Conservation (phyloP, 2,888 invertebrate genomes). For the Ceraclea dissimilis region DNA sequence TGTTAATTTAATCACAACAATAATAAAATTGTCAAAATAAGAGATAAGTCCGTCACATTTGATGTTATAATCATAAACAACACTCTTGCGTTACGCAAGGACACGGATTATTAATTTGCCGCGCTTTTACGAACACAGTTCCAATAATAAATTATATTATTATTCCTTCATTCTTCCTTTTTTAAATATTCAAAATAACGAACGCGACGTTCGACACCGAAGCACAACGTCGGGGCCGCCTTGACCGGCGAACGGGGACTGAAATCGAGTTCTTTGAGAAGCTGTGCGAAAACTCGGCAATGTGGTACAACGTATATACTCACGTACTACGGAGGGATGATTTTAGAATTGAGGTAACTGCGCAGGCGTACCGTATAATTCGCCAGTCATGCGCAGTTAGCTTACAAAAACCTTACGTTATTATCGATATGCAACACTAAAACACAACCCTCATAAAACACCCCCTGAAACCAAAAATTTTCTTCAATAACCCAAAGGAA, state of each 20-base stretch:
- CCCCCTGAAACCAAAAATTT: neutral
- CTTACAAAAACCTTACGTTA: conserved; percentile 11
- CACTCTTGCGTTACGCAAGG: no score
- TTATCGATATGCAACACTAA: neutral
- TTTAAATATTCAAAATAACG: neutral
- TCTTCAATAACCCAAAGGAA: no score
- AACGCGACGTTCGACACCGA: neutral
- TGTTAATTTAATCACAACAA: no score
- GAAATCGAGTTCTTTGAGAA: conserved; percentile 13
- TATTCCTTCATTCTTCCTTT: no score
- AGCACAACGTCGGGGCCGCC: conserved; percentile 15
- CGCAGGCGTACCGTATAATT: conserved; percentile 16
- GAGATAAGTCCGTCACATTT: no score
- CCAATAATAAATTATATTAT: no score
- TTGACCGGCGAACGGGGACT: conserved; percentile 24
- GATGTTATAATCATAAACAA: no score
- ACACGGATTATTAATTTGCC: no score
- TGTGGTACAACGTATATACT: conserved; percentile 12
- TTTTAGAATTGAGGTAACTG: conserved; percentile 20
- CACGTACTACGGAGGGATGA: conserved; percentile 10
- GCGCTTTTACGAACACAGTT: no score
- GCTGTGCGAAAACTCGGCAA: conserved; percentile 18
- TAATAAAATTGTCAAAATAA: no score
- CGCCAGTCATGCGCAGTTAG: conserved; percentile 21
- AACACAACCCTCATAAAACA: neutral